These are phyloP conservation scores for Tenodera sinensis DNA, from an alignment of 2,888 invertebrate species.

Conservation along the genomic window DNA sequence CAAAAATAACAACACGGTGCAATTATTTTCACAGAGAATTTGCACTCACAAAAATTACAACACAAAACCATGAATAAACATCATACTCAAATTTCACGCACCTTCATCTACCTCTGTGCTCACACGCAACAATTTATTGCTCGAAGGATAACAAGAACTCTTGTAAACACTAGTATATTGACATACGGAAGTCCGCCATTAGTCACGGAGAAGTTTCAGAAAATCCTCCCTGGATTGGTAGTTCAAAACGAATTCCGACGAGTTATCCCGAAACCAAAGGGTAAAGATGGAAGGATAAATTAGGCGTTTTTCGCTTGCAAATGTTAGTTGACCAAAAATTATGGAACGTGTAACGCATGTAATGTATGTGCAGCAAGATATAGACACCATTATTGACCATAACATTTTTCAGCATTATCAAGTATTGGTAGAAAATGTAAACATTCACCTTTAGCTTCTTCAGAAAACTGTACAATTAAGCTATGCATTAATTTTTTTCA, in stretches of 20 bases:
- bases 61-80: conserved; percentile 28
- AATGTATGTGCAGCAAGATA: too few species aligned
- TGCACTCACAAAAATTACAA: not conserved
- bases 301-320: too few species aligned
- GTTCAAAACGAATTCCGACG: not conserved
- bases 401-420: too few species aligned
- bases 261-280: not conserved
- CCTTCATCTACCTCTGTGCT: conserved; percentile 64
- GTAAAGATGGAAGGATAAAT: too few species aligned
- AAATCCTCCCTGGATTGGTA: not conserved
- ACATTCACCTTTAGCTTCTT: too few species aligned
- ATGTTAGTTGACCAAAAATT: too few species aligned
- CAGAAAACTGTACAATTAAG: too few species aligned
- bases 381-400: too few species aligned
- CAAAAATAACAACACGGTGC: not conserved
- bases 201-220: not conserved
- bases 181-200: conserved; percentile 65
- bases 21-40: not conserved
- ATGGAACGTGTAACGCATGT: too few species aligned
- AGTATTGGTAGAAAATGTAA: too few species aligned
- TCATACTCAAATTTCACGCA: conserved; percentile 41
- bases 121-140: conserved; percentile 23
- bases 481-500: too few species aligned
- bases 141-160: conserved; percentile 36
- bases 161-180: conserved; percentile 66